A percentile compares a stretch with the other conserved stretches of the same genome.
Evolutionary conservation across 2,797 vertebrate genomes (phyloP).

Genomic region (Sebastes oblongus): DNA sequence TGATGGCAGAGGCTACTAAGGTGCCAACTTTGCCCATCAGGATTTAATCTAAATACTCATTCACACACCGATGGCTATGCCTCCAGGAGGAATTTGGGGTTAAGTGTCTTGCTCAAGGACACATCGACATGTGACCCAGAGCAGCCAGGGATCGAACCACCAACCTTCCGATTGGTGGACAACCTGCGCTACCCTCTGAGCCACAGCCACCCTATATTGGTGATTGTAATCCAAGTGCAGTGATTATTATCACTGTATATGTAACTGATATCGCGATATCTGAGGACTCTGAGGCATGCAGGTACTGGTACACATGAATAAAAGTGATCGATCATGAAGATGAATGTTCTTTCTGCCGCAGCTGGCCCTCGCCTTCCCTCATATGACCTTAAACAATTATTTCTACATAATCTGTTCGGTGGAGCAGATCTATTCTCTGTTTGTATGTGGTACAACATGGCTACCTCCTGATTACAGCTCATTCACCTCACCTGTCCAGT

Average conservation of each 20-base stretch:
- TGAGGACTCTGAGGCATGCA: not conserved
- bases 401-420: not conserved
- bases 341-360: not conserved
- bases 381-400: not conserved
- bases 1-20: too few species aligned
- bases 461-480: not conserved
- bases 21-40: too few species aligned
- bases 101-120: too few species aligned
- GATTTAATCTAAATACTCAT: too few species aligned
- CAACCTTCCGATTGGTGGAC: too few species aligned
- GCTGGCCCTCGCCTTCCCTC: not conserved
- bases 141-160: too few species aligned
- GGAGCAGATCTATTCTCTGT: too few species aligned
- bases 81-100: too few species aligned
- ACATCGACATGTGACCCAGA: too few species aligned
- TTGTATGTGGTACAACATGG: too few species aligned
- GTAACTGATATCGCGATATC: conserved; percentile 15
- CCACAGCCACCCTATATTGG: not conserved
- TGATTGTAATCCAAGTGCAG: conserved; percentile 15
- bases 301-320: conserved; percentile 6
- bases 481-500: not conserved
- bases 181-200: too few species aligned
- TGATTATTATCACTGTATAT: not conserved
- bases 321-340: not conserved
- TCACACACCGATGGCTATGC: too few species aligned